Conservation (phyloP, 2,113 vertebrate species). For the Calyptommatus sinebrachiatus region DNA sequence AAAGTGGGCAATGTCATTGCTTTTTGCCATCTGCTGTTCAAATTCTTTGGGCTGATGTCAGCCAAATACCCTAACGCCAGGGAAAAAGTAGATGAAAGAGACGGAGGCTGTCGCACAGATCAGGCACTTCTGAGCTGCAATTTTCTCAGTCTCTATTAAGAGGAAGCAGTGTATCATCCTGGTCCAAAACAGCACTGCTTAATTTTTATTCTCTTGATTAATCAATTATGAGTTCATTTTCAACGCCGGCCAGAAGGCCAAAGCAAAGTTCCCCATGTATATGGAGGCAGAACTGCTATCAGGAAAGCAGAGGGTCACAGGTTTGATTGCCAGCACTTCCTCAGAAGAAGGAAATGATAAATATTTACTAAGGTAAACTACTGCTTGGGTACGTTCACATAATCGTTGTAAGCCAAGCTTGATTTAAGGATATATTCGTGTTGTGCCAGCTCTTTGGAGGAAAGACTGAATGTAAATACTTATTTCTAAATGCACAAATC, state of each 20-base stretch:
- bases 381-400: no score
- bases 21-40: slow-evolving; percentile 63
- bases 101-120: slow-evolving; percentile 8
- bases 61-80: neutral
- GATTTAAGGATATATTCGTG: no score
- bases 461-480: no score
- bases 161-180: neutral
- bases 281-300: no score
- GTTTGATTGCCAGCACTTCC: no score
- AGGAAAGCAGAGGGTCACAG: no score
- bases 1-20: slow-evolving; percentile 57
- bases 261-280: neutral
- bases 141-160: neutral
- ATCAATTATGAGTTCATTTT: neutral
- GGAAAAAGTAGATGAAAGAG: neutral
- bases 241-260: neutral
- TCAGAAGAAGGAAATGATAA: no score
- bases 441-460: no score
- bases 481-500: no score
- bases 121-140: neutral
- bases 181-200: neutral
- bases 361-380: no score
- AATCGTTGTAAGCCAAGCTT: no score
- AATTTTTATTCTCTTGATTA: neutral
- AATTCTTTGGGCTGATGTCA: slow-evolving; percentile 43